Evolutionary conservation across 2,888 invertebrate genomes (phyloP), one percentile per base, ranked within the genome.

Genomic region (Tolmerus cingulatus): DNA sequence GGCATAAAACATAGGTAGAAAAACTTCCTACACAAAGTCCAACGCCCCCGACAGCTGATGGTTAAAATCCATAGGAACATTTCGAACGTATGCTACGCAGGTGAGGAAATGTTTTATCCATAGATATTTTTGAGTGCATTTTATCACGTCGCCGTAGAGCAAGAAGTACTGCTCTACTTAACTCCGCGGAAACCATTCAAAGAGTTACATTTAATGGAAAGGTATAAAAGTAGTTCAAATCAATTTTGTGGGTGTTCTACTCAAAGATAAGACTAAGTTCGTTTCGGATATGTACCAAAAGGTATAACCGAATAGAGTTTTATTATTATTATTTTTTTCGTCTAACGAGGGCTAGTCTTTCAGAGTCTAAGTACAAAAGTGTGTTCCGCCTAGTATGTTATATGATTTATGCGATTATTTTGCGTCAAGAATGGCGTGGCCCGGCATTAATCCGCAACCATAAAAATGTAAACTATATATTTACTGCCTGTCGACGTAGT

Each of bases 171-270:
- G 66, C 66, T 66, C 66, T 66, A 66, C 66, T 40, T 78, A 5
- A 46, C 14, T 16, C 14, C 2, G 46, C 12, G 23, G 19, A 43
- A 19, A 78, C 14, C 40, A 8, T 78, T 78, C 43, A 40, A 78
- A 78, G 43, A 46, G 78, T 78, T 5, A 43, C 19, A 37, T 43
- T 40, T 40, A 78, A 78, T 78, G 78, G 78, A 46, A 78, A 40
- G 23, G 40, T 78, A 43, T 16, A 78, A 40, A 46, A 37, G 43
- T 78, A 78, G 78, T 78, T 46, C 78, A 78, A 78, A 78, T 78
- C 43, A 78, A 78, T 46, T 78, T 78, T 78, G 78, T 78, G 78
- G 78, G 78, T 78, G 78, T 78, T 78, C 23, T 43, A 19, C 46
- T 40, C 37, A 12, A 19, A 19, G 66, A 66, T 66, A 66, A 78